Evolutionary conservation across 2,888 invertebrate genomes (phyloP), one percentile per base, ranked within the genome.

Genomic region (Apodemia duryi): DNA sequence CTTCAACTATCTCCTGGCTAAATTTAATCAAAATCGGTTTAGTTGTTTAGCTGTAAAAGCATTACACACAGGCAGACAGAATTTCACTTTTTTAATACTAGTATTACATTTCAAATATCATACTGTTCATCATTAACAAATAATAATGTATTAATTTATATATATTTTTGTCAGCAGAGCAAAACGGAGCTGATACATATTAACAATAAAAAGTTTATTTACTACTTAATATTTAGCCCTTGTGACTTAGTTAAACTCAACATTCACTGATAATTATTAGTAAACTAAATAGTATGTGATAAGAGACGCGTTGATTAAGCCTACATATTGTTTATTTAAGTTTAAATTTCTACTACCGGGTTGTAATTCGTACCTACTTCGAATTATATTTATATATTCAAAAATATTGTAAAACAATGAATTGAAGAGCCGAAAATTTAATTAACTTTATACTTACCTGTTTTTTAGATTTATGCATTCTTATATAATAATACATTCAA

Each of bases 231-330:
- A 13, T 11, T 13, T 13, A 46, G 13, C 5, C 46, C 46, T 46
- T 46, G 13, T 5, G 5, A 13, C 3, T 46, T 13, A 46, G 13
- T 13, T 46, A 46, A 13, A 46, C 13, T 46, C 46, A 46, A 46
- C 13, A 13, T 46, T 46, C 13, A 46, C 11, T 46, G 13, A 46
- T 46, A 43, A 63, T 63, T 57, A 64, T 52, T 11, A 54, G 60
- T 46, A 61, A 32, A 64, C 49, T 49, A 64, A 64, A 64, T 60
- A 61, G 57, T 21, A 46, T 32, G 29, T 49, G 61, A 61, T 61
- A 64, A 64, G 60, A 57, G 43, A 46, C 46, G 1, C 13, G 13
- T 46, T 46, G 46, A 46, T 46, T 13, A 13, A 13, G 13, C 38
- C 7, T 64, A 57, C 43, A 60, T 46, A 54, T 9, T 51, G 51